Conservation (phyloP, 2,797 vertebrate species). For the Masticophis lateralis region DNA sequence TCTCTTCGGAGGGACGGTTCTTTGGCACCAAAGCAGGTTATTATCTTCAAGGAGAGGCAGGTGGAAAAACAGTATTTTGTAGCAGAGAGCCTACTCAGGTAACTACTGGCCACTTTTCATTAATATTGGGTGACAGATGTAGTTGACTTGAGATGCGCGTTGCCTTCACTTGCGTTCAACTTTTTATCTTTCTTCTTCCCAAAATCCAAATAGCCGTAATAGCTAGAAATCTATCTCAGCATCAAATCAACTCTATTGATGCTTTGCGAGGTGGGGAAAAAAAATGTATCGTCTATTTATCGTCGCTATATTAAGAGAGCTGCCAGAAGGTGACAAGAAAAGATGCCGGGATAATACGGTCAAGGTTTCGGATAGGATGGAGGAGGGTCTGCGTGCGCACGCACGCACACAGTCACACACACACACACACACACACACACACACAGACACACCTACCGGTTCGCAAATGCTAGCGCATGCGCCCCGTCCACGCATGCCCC, state of each 20-base stretch:
- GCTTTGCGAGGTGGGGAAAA: slow-evolving; percentile 35
- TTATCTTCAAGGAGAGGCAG: slow-evolving; percentile 30
- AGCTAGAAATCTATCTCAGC: slow-evolving; percentile 23
- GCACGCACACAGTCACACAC: accelerated
- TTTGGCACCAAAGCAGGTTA: neutral
- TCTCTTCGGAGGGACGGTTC: slow-evolving; percentile 18
- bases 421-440: neutral
- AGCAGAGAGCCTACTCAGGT: slow-evolving; percentile 10
- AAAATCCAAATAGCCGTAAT: slow-evolving; percentile 10
- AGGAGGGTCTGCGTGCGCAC: neutral
- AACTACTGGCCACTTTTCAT: slow-evolving; percentile 23
- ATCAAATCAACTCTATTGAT: slow-evolving; percentile 6
- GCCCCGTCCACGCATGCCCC: too few species aligned
- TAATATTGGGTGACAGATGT: neutral
- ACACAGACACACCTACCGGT: too few species aligned
- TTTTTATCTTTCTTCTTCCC: neutral
- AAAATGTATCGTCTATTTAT: slow-evolving; percentile 47
- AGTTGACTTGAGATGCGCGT: neutral
- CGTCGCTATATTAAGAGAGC: slow-evolving; percentile 44
- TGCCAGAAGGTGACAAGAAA: slow-evolving; percentile 27
- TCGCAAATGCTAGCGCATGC: too few species aligned
- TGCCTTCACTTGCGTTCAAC: slow-evolving; percentile 14
- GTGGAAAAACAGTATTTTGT: slow-evolving; percentile 8
- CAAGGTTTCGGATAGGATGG: neutral
- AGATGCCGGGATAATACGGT: slow-evolving; percentile 31